phyloP scores from a whole-genome alignment of 1,140 invertebrate genomes.

The Drosophila nigromelanica region DNA sequence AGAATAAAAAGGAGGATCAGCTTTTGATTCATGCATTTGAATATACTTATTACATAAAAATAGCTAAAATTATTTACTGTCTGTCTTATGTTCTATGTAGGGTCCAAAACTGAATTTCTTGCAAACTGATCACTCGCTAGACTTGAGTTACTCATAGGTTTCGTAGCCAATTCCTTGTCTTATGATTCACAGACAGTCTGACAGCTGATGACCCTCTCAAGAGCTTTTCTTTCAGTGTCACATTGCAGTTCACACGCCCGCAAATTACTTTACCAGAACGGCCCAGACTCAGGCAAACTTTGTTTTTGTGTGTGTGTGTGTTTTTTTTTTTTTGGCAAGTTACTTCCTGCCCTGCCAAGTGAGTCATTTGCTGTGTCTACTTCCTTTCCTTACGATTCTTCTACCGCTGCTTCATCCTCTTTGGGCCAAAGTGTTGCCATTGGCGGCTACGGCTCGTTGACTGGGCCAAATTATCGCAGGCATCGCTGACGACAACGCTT shows the following conservation, averaged over 20 bases:
- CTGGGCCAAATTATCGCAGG: constrained; percentile 28
- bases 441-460: constrained; percentile 14
- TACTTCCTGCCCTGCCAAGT: constrained; percentile 22
- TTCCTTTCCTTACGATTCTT: constrained; percentile 2
- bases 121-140: not conserved
- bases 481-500: constrained; percentile 1
- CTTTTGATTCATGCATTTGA: not conserved
- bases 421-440: no score
- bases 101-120: not conserved
- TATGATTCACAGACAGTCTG: not conserved
- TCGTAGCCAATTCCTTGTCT: not conserved
- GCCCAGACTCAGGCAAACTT: not conserved
- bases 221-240: not conserved
- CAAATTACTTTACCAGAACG: constrained; percentile 37
- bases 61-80: no score
- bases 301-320: not conserved
- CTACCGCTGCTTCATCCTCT: not conserved
- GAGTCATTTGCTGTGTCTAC: constrained; percentile 26
- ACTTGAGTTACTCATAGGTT: not conserved
- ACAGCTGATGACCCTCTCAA: constrained; percentile 12
- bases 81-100: no score
- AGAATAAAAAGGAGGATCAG: no score
- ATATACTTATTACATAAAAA: no score
- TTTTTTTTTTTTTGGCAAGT: constrained; percentile 22
- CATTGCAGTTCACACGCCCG: constrained; percentile 29